Base-by-base conservation (phyloP, 2,888 invertebrate species). In the Drosophila macrospina region DNA sequence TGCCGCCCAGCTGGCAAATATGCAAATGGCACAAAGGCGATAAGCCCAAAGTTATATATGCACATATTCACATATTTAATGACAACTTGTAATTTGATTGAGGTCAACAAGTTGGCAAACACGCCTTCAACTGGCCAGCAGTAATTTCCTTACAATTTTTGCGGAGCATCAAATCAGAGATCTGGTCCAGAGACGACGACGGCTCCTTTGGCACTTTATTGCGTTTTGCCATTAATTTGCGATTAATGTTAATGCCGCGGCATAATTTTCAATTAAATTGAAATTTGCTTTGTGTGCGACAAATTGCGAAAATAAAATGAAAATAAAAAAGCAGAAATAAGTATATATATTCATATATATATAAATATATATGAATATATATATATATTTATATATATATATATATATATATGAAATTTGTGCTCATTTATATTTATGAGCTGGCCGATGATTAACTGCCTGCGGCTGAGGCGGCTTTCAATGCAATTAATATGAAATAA, bases 261-360 rank as follows among this genome's bases (percentile, higher is more conserved):
- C 86, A 84, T 84, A 81, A 86, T 84, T 84, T 84, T 86, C 86
- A 84, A 84, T 84, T 84, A 86, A 86, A 84, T 81, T 81, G 64
- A 86, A 84, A 84, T 86, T 84, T 84, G 86, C 81, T 83, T 85
- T 78, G 74, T 76, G 74, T 64, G 68, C 79, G 84, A 86, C 77
- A 86, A 83, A 84, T 79, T 84, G 80, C 78, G 52, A 69, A 62
- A 69, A 67, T 69, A 52, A 34, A 42, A 36, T 28, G 34, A 42
- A 16, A 39, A 41, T 13, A 16, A 24, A 15, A 45, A 20, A 20
- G 3, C 20, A 20, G 2, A 20, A 20, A 20, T 20, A 20, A 20
- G 20, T 20, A 44, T 52, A 52, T 16, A 56, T n/a, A n/a, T n/a
- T n/a, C n/a, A n/a, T n/a, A n/a, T n/a, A n/a, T n/a, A n/a, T n/a